phyloP scores from a whole-genome alignment of 1,140 invertebrate species.

The Drosophila persimilis region DNA sequence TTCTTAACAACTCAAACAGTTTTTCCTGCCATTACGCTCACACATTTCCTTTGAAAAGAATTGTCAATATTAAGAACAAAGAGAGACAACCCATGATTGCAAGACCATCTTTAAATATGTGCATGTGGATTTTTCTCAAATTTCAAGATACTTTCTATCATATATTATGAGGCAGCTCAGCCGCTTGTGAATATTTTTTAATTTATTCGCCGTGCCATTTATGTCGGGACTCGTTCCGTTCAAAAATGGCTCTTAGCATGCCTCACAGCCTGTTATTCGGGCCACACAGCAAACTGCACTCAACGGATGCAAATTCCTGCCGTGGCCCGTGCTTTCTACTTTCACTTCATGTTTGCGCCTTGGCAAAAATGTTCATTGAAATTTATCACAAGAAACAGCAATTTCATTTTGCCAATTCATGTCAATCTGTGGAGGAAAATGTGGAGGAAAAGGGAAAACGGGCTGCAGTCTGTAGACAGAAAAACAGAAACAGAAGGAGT shows the following conservation, averaged over 20 bases:
- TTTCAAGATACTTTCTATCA: no score
- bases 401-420: slow-evolving; percentile 75
- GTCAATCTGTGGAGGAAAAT: slow-evolving; percentile 54
- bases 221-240: slow-evolving; percentile 31
- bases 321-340: slow-evolving; percentile 19
- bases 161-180: neutral
- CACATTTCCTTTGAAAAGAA: slow-evolving; percentile 1
- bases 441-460: neutral
- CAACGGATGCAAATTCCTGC: slow-evolving; percentile 52
- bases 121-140: no score
- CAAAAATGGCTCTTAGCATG: slow-evolving; percentile 29
- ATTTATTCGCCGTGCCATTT: slow-evolving; percentile 31
- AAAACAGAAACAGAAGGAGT: slow-evolving; percentile 6
- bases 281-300: slow-evolving; percentile 59
- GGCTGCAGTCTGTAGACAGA: neutral
- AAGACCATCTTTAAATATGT: no score
- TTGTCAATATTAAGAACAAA: neutral
- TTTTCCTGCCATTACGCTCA: neutral
- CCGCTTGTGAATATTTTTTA: slow-evolving; percentile 4
- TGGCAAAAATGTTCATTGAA: slow-evolving; percentile 64
- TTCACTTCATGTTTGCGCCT: slow-evolving; percentile 40
- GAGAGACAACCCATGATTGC: neutral
- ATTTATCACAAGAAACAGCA: slow-evolving; percentile 79
- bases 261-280: slow-evolving; percentile 22
- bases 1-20: slow-evolving; percentile 26